Conservation (phyloP, 2,888 invertebrate genomes). For the Mimachlamys varia region DNA sequence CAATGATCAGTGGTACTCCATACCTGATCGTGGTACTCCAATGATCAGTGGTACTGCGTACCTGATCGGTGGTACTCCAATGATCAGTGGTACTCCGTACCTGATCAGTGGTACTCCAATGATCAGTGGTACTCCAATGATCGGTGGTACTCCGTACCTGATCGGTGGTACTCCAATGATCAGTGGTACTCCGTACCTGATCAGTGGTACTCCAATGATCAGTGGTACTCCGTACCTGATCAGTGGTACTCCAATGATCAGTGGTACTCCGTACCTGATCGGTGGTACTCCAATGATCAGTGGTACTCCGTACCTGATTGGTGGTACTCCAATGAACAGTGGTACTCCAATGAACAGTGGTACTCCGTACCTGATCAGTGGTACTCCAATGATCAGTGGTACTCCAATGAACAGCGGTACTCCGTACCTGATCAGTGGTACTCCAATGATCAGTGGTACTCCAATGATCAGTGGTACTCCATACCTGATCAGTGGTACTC, state of each 20-base stretch:
- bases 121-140: too few relatives aligned
- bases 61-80: too few relatives aligned
- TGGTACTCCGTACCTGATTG: neutral
- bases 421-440: neutral
- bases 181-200: neutral
- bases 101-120: neutral
- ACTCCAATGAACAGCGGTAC: neutral
- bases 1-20: neutral
- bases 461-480: neutral
- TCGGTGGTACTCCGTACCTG: neutral
- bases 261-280: neutral
- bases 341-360: neutral
- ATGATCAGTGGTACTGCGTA: neutral
- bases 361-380: neutral
- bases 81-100: neutral
- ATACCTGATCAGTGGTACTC: neutral
- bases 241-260: too few relatives aligned
- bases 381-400: too few relatives aligned
- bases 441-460: too few relatives aligned
- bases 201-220: too few relatives aligned
- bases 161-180: too few relatives aligned
- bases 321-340: too few relatives aligned
- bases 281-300: too few relatives aligned
- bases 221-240: neutral
- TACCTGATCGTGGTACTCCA: too few relatives aligned